Evolutionary conservation across 1,140 invertebrate species (phyloP), one percentile per base, ranked within the genome.

Genomic region (Apis florea): DNA sequence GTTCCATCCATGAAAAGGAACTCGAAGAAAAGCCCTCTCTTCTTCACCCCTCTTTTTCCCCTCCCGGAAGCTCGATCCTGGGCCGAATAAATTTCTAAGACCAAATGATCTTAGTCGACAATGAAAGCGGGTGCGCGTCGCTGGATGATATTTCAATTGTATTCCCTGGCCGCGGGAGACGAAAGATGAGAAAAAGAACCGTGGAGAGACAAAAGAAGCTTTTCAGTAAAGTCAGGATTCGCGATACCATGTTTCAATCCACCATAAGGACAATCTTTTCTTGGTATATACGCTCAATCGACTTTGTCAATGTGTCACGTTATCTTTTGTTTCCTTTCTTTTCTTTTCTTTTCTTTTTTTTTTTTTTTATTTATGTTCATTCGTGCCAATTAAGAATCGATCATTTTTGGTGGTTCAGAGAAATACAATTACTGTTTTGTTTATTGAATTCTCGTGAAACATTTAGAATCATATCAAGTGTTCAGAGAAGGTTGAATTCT

Each of bases 71-170:
- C 69, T 24, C 58, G 49, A 71, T 31, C 49, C 56, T 61, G 54
- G 47, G 8, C 24, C 40, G 77, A 72, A 79, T 79, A 79, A 79
- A 79, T 79, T 79, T 79, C 77, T 72, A 72, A 79, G 77, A 61
- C 56, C 68, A 63, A 79, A 79, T 71, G 68, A 79, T 79, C 77
- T 70, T 71, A 63, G 77, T n/a, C 49, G 58, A 79, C 56, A 79
- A 79, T 79, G 77, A 79, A 71, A 61, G 13, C 31, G 5, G 58
- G 56, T n/a, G 24, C 77, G 49, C 67, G 77, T 21, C 67, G 40
- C 24, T 68, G 56, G 53, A 61, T 79, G 77, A 79, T 79, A 79
- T 79, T 79, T 79, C 79, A 82, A 76, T 75, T 82, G 72, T 76
- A 61, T 82, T 82, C 56, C 15, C 69, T 72, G 66, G 77, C 67